phyloP scores from a whole-genome alignment of 2,888 invertebrate genomes.

The Ectropis crepuscularia region DNA sequence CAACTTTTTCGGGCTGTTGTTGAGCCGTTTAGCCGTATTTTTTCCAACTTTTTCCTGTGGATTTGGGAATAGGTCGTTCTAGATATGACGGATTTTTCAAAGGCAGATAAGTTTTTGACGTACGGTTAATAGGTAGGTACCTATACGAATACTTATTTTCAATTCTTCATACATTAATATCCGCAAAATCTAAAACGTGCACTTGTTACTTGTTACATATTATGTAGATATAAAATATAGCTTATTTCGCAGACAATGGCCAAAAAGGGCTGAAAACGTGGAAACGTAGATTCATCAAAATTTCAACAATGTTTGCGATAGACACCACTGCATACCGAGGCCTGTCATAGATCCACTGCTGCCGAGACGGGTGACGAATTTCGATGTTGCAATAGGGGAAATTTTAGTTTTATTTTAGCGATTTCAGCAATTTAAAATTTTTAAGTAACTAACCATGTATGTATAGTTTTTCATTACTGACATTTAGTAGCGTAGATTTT shows the following conservation, averaged over 20 bases:
- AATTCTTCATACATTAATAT: too few relatives aligned
- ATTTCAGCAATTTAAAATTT: too few relatives aligned
- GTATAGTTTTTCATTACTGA: too few relatives aligned
- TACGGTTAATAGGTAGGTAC: neutral
- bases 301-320: conserved; percentile 35
- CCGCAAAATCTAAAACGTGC: too few relatives aligned
- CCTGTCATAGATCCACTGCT: conserved; percentile 2
- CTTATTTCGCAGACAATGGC: conserved; percentile 29
- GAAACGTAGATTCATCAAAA: conserved; percentile 25
- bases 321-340: conserved; percentile 31
- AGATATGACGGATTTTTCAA: neutral
- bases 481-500: too few relatives aligned
- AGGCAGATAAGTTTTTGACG: conserved; percentile 6
- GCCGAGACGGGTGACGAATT: neutral
- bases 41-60: conserved; percentile 24
- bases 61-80: conserved; percentile 9
- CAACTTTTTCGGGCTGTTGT: conserved; percentile 28
- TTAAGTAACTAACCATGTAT: too few relatives aligned
- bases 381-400: too few relatives aligned
- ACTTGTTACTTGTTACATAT: too few relatives aligned
- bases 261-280: conserved; percentile 37
- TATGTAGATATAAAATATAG: conserved; percentile 1
- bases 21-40: conserved; percentile 26
- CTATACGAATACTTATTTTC: too few relatives aligned
- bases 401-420: too few relatives aligned